Percentiles rank a stretch among this genome's conserved stretches.
These are phyloP conservation scores for Euura lappo DNA, from an alignment of 1,140 invertebrate species.

Conservation along the genomic window DNA sequence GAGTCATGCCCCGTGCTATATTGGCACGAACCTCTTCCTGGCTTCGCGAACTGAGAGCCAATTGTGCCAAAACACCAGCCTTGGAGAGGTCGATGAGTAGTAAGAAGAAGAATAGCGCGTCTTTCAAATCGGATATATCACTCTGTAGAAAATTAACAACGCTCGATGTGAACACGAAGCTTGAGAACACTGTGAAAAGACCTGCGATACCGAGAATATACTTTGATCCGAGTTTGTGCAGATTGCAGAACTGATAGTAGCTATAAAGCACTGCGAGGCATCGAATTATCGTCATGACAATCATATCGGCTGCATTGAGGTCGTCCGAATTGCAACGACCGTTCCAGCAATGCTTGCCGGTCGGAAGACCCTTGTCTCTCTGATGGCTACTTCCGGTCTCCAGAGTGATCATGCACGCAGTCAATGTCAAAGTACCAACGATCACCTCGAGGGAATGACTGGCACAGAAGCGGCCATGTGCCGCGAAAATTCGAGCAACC, in stretches of 20 bases:
- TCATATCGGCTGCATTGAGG: slow-evolving; percentile 82
- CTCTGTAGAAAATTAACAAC: slow-evolving; percentile 82
- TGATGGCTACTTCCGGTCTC: slow-evolving; percentile 62
- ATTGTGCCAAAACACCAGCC: slow-evolving; percentile 85
- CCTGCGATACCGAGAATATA: slow-evolving; percentile 89
- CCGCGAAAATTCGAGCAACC: slow-evolving; percentile 73
- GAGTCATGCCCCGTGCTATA: slow-evolving; percentile 84
- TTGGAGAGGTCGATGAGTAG: slow-evolving; percentile 93
- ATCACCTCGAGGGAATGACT: slow-evolving; percentile 95
- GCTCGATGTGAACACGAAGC: slow-evolving; percentile 85
- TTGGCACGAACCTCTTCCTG: slow-evolving; percentile 77
- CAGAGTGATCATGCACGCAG: slow-evolving; percentile 85
- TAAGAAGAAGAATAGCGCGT: slow-evolving; percentile 92
- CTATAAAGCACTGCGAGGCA: slow-evolving; percentile 90
- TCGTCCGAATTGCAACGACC: slow-evolving; percentile 60
- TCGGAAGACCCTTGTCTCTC: slow-evolving; percentile 40
- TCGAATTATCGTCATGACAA: slow-evolving; percentile 89
- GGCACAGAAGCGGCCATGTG: slow-evolving; percentile 89
- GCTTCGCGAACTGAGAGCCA: slow-evolving; percentile 81
- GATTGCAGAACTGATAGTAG: slow-evolving; percentile 90
- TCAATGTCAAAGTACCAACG: slow-evolving; percentile 83
- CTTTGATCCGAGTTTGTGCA: slow-evolving; percentile 89
- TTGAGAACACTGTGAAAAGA: slow-evolving; percentile 87
- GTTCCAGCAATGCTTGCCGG: slow-evolving; percentile 47
- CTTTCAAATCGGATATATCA: slow-evolving; percentile 80